phyloP scores from a whole-genome alignment of 1,140 invertebrate species.

The Diorhabda elongata region DNA sequence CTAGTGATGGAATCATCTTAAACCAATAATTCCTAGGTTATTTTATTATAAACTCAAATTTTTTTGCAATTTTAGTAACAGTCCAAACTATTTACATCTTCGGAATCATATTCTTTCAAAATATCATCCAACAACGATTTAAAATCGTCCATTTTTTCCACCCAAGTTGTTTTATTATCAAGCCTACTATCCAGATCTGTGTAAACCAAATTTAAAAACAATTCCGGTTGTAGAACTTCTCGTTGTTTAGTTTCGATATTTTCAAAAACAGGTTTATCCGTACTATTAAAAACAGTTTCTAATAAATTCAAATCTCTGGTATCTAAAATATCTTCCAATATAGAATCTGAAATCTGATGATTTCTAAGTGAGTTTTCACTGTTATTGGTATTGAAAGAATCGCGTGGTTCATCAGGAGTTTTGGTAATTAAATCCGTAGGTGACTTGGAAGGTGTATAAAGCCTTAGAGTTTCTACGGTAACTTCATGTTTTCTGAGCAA shows the following conservation, averaged over 20 bases:
- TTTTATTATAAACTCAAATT: too few relatives aligned
- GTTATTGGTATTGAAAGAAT: conserved; percentile 9
- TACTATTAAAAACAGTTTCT: conserved; percentile 52
- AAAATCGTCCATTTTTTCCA: conserved; percentile 55
- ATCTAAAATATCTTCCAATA: conserved; percentile 53
- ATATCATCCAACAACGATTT: conserved; percentile 64
- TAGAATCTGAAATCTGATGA: background rate
- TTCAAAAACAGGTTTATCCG: conserved; percentile 39
- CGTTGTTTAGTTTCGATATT: conserved; percentile 31
- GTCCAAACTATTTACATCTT: conserved; percentile 57
- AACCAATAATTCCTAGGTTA: too few relatives aligned
- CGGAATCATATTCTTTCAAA: conserved; percentile 51
- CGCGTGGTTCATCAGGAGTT: background rate
- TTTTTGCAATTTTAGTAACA: conserved; percentile 54
- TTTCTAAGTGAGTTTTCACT: background rate
- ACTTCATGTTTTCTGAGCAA: conserved; percentile 59
- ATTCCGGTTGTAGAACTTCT: conserved; percentile 51
- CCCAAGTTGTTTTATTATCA: conserved; percentile 56
- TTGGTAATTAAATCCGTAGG: conserved; percentile 11
- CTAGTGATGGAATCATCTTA: too few relatives aligned
- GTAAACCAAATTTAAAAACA: conserved; percentile 55
- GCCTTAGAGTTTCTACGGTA: background rate
- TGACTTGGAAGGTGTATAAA: background rate
- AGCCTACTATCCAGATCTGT: conserved; percentile 54
- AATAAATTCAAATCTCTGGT: conserved; percentile 57